Base-by-base conservation (phyloP, 2,797 vertebrate species). In the Enteromius radiatus region DNA sequence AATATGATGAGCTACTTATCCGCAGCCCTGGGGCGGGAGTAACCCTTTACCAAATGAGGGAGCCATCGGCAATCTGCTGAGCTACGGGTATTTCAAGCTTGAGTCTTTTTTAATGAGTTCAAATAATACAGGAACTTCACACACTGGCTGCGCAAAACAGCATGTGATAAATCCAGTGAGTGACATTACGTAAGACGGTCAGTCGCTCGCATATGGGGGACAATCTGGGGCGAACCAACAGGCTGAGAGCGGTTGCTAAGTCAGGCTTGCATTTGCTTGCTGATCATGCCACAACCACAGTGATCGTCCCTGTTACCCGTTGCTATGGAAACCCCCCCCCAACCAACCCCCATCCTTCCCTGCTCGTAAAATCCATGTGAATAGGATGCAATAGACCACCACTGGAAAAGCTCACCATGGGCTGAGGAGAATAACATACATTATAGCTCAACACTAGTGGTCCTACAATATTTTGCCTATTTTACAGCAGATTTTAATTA, bases 201-300 rank as follows among this genome's bases (percentile, higher is more conserved):
- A 78, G 84, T 52, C 84, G 80, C 86, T 85, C 74, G 78, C 65
- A 86, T 89, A 84, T 86, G 81, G 87, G 78, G 83, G 84, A 86
- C 87, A 86, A 89, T 90, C 90, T 90, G 89, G 86, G 89, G 77
- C 4, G 15, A 65, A 74, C 7, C 68, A 36, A 38, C 43, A 65
- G 68, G 86, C 89, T 89, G 88, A 69, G 78, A 88, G 89, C 81
- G 38, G 68, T 81, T 84, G 79, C 68, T 84, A 84, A 87, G 76
- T 75, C 71, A 36, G 36, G 76, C 76, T 82, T 75, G 81, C 83
- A 92, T 94, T 93, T 93, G 92, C 90, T 92, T 95, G 93, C 94
- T 82, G 89, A 91, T 94, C 93, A 93, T 91, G 93, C 89, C 89
- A 93, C 89, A 90, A 90, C 90, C 92, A 89, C 88, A 91, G 92